Evolutionary conservation across 2,113 vertebrate genomes (phyloP), one percentile per base, ranked within the genome.

Genomic region (Tretioscincus oriximinensis): DNA sequence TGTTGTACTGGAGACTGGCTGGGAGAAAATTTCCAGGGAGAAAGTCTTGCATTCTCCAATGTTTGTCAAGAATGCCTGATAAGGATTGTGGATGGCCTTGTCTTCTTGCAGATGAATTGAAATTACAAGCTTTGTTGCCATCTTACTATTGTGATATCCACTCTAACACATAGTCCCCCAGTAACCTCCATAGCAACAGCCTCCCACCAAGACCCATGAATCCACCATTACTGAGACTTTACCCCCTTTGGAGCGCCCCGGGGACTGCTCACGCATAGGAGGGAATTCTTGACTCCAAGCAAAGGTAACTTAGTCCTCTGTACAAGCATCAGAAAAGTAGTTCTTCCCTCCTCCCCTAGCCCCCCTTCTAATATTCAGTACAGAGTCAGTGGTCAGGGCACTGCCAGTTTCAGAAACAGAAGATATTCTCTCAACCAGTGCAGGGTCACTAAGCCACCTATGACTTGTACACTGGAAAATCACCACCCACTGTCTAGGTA

Each of bases 321-420:
- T 21, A 3, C 79, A 79, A 76, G 78, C 79, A 4, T 81, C 85
- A 77, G 4, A 77, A 83, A 84, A 85, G 78, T 71, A 81, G 88
- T 76, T 81, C 72, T 72, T 26, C 26, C 85, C 26, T 81, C 71
- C 83, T 85, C 77, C 88, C 71, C 81, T 81, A 73, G 29, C 80
- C 85, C 89, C 86, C 84, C 78, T 81, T 70, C 72, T 81, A 29
- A 49, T 1, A 81, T 12, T n/a, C 85, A 77, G 81, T 71, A 83
- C 88, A 90, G 87, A 88, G 92, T 47, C 92, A 86, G 89, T 71
- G 89, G 83, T 82, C 88, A 28, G 87, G 74, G 80, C 10, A 86
- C 84, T 81, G 91, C 84, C 2, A 2, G 88, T 74, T 29, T 5
- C 87, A 26, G 45, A 1, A 49, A 88, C 87, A 84, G 81, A 58